Evolutionary conservation across 2,888 invertebrate genomes (phyloP).

Genomic region (Philereme transversata): DNA sequence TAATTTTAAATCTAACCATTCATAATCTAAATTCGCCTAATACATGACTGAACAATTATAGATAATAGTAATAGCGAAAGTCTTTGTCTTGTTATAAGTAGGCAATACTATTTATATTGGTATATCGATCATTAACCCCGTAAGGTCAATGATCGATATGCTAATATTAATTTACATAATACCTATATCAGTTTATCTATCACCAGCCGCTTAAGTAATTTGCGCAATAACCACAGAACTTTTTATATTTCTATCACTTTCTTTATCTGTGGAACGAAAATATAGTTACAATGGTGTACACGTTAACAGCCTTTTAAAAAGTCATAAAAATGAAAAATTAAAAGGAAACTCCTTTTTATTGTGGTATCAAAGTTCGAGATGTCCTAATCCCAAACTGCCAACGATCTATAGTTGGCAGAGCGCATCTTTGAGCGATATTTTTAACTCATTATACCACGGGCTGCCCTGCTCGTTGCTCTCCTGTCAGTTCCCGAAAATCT

Average conservation of each 20-base stretch:
- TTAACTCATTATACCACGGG: slow-evolving; percentile 81
- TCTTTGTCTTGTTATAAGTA: slow-evolving; percentile 31
- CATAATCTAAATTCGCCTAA: not conserved
- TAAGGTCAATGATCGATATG: slow-evolving; percentile 46
- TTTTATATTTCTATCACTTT: not conserved
- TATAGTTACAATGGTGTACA: not conserved
- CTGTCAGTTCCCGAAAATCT: slow-evolving; percentile 66
- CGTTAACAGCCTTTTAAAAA: not conserved
- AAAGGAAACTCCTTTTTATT: slow-evolving; percentile 49
- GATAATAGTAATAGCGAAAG: slow-evolving; percentile 11
- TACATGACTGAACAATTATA: slow-evolving; percentile 3
- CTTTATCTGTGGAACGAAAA: not conserved
- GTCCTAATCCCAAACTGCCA: slow-evolving; percentile 66
- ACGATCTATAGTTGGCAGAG: slow-evolving; percentile 77
- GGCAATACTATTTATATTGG: not conserved
- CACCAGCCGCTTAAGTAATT: slow-evolving; percentile 1
- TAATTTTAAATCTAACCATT: too few species aligned
- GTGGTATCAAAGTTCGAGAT: slow-evolving; percentile 75
- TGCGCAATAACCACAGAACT: not conserved
- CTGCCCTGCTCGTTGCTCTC: slow-evolving; percentile 74
- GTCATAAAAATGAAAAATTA: slow-evolving; percentile 3
- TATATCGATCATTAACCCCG: not conserved
- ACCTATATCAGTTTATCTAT: slow-evolving; percentile 15
- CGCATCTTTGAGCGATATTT: slow-evolving; percentile 82
- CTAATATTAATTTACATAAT: slow-evolving; percentile 13